Base-by-base conservation (phyloP, 2,113 vertebrate species). In the Coregonus clupeaformis region DNA sequence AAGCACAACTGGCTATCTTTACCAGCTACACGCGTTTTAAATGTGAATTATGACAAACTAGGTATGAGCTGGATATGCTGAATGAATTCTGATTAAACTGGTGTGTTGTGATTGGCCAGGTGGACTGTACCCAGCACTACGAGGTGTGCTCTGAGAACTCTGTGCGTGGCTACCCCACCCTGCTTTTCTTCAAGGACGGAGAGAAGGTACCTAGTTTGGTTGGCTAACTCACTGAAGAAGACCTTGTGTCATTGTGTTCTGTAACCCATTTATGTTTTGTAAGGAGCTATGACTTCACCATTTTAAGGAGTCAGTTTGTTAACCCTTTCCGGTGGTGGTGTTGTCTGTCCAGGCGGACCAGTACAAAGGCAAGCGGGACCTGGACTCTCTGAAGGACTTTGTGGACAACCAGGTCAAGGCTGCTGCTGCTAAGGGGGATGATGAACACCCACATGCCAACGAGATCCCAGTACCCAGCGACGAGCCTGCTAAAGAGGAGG, bases 321-420 rank as follows among this genome's bases (percentile, higher is more conserved):
- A 42, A 42, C 36, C 0, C 36, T 42, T 42, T 42, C 2, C 36
- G 9, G 2, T 42, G 36, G 36, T 42, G 7, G 4, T 45, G 27
- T 22, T 63, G 72, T 32, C 29, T 78, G 47, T 81, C 0, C 81
- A 98, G 97, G 84, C 86, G 0, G 97, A 98, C 69, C 98, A 98
- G 79, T 99, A 96, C 90, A 96, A 94, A 83, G 98, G 98, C 5
- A 98, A 98, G 84, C 93, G 98, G 72, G 98, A 98, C 81, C 91
- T 99, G 30, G 98, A 97, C 89, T 95, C 97, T 0, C 93, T 99
- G 68, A 96, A 96, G 80, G 95, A 97, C 49, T 99, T 96, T 4
- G 94, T 97, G 80, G 95, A 96, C 80, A 91, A 88, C 2, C 96
- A 97, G 25, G 80, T 97, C 25, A 95, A 94, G 80, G 90, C 79